Base-by-base conservation (phyloP, 2,113 vertebrate genomes). In the Ceyx cyanopectus region DNA sequence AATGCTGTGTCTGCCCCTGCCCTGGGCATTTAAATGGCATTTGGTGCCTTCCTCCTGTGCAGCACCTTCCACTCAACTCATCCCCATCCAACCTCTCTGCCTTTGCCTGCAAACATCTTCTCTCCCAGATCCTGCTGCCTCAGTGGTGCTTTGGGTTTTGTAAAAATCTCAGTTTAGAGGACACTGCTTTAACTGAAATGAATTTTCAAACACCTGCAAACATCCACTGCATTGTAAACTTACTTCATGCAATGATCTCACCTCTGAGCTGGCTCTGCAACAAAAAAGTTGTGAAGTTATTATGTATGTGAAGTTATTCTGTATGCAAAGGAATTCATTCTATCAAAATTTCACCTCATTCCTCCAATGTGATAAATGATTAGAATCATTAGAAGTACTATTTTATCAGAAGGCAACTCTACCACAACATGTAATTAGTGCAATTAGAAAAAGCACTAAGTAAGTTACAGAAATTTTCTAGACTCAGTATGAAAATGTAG, bases 331-430 rank as follows among this genome's bases (percentile, higher is more conserved):
- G 81, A 81, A 78, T 51, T 68, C 80, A 48, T 79, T 83, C 43
- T 50, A 95, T 24, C 50, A 70, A 88, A 87, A 89, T 69, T 24
- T 41, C 61, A 78, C 34, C 46, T 79, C 6, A 63, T 58, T 69
- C 34, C 53, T 60, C 30, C 14, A 89, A n/a, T 58, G 34, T n/a
- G 56, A 81, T 62, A 66, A 72, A 79, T 68, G 57, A 56, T 2
- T 5, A 86, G n/a, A 78, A 48, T 76, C 40, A 86, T 50, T 50
- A 82, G 51, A 60, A 81, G 84, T 27, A 62, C 8, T 74, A 81
- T 94, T 96, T 96, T 93, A 96, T 92, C 70, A n/a, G 85, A 89
- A 94, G 56, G 78, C 30, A 7, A 70, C 81, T 12, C 63, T 29
- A 60, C 61, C 72, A 69, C 40, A 65, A 74, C 56, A 85, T 29